phyloP scores from a whole-genome alignment of 2,888 invertebrate genomes.

The Agapostemon virescens region DNA sequence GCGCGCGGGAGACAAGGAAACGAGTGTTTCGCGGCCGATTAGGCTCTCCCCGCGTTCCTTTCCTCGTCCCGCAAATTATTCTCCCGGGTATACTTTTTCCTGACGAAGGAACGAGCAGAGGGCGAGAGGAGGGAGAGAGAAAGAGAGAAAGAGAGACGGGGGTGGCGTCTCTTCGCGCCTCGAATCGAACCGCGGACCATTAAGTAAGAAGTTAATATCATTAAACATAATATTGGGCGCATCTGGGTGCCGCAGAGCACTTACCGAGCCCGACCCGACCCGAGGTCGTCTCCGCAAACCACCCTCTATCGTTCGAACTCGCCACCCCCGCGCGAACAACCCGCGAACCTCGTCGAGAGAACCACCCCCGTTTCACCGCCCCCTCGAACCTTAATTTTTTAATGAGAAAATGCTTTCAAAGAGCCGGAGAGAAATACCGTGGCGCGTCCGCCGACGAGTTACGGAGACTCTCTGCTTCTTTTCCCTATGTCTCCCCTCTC shows the following conservation, averaged over 20 bases:
- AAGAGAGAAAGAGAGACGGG: slow-evolving; percentile 46
- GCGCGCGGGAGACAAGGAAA: slow-evolving; percentile 7
- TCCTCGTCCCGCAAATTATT: slow-evolving; percentile 69
- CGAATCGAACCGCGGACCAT: slow-evolving; percentile 80
- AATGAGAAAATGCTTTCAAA: slow-evolving; percentile 86
- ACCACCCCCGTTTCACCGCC: slow-evolving; percentile 35
- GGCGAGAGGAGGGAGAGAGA: slow-evolving; percentile 14
- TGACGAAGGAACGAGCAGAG: neutral
- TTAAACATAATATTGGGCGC: slow-evolving; percentile 81
- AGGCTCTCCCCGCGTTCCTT: slow-evolving; percentile 26
- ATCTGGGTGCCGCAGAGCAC: slow-evolving; percentile 81
- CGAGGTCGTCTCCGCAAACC: slow-evolving; percentile 55
- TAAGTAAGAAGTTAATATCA: slow-evolving; percentile 81
- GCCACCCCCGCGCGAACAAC: slow-evolving; percentile 48
- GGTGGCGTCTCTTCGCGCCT: slow-evolving; percentile 76
- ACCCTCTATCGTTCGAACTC: slow-evolving; percentile 30
- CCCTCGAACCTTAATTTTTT: slow-evolving; percentile 81
- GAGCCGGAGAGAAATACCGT: slow-evolving; percentile 80
- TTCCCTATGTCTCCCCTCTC: neutral
- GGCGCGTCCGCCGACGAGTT: slow-evolving; percentile 79
- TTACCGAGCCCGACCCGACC: slow-evolving; percentile 72
- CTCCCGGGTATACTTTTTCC: slow-evolving; percentile 73
- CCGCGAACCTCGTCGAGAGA: slow-evolving; percentile 25
- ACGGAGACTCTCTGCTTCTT: slow-evolving; percentile 58
- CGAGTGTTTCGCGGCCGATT: slow-evolving; percentile 53